These are phyloP conservation scores for Watsonalla cultraria DNA, from an alignment of 2,888 invertebrate species.

Conservation along the genomic window DNA sequence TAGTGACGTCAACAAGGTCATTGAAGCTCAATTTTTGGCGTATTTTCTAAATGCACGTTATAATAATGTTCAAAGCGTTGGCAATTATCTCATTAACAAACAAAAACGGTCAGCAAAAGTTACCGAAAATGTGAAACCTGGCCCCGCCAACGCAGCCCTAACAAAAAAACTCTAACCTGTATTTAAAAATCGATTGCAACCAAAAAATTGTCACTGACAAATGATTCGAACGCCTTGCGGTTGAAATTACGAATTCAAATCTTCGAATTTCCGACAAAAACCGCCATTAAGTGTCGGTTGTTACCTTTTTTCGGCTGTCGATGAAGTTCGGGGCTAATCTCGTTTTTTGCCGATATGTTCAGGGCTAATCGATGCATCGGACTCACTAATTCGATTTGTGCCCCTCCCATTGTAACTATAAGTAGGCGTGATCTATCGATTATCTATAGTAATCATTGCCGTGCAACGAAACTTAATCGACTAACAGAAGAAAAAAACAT, in stretches of 20 bases:
- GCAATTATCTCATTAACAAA: conserved; percentile 42
- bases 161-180: conserved; percentile 63
- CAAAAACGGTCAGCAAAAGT: conserved; percentile 26
- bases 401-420: conserved; percentile 62
- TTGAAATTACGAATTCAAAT: conserved; percentile 78
- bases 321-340: conserved; percentile 75
- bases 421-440: conserved; percentile 72
- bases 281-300: conserved; percentile 71
- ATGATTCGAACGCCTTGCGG: conserved; percentile 77
- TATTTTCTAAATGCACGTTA: conserved; percentile 7
- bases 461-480: conserved; percentile 20
- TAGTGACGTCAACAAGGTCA: conserved; percentile 40
- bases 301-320: conserved; percentile 73
- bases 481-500: neutral
- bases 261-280: conserved; percentile 76
- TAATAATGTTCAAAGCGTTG: conserved; percentile 23
- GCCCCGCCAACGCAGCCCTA: conserved; percentile 21
- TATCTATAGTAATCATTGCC: conserved; percentile 50
- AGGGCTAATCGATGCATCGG: conserved; percentile 72
- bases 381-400: conserved; percentile 73
- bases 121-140: conserved; percentile 37
- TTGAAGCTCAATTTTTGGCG: conserved; percentile 7
- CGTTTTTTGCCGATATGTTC: conserved; percentile 70
- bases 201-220: conserved; percentile 79
- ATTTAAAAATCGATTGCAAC: conserved; percentile 78